Base-by-base conservation (phyloP, 1,140 invertebrate genomes). In the Temnothorax curvispinosus region DNA sequence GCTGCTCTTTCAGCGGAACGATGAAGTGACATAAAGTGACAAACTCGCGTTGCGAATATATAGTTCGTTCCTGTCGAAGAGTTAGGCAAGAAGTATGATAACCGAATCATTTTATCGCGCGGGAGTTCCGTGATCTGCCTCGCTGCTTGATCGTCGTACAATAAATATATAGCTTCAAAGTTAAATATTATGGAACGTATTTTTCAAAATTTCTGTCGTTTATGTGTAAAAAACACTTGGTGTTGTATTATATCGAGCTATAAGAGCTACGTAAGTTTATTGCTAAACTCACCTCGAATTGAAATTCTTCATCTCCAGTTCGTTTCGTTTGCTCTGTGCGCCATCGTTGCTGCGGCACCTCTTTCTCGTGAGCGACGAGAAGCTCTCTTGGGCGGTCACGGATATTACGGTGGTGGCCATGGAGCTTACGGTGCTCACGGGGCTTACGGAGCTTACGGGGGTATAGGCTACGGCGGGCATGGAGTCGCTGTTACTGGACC, bases 401-500 rank as follows among this genome's bases (percentile, higher is more conserved):
- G 93, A 54, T 89, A 77, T 52, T 87, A 88, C 32, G 92, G 92
- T 32, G 92, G 85, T n/a, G 92, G 85, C n/a, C 94, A 95, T 32
- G 94, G 95, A 6, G 93, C 71, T 67, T 88, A 93, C 6, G 90
- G 89, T 32, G 89, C 75, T 7, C 89, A 93, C 4, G 90, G 89
- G 56, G 88, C 86, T 54, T 84, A 92, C 21, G 93, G 93, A 35
- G 91, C 62, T 54, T 85, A 88, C 38, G 92, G 91, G 18, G 87
- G 85, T 62, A 62, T 90, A 38, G 90, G 88, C 44, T 89, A 94
- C 54, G 89, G 89, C 32, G 92, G 78, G 32, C 94, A 95, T 44
- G 94, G 95, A 1, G 93, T 94, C 3, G 94, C 94, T 0, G 2
- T 95, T 0, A 90, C 90, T 21, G 95, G 94, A 21, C 95, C 94